These are phyloP conservation scores for Chinchilla lanigera DNA, from an alignment of 2,113 vertebrate species.

Conservation along the genomic window DNA sequence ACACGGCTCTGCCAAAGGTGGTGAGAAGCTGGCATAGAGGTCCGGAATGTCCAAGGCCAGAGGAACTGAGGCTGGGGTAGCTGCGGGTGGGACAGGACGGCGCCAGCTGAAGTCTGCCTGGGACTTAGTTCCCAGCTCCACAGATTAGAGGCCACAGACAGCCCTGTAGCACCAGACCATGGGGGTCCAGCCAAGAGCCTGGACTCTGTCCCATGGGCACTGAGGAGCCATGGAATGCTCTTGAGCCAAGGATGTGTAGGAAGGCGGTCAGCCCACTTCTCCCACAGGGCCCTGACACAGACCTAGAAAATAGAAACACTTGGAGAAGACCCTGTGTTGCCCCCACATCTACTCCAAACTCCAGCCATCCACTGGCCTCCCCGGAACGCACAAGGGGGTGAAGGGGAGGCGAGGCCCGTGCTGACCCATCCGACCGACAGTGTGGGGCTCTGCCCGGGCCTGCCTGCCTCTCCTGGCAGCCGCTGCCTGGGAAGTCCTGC, in stretches of 20 bases:
- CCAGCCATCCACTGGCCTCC: neutral
- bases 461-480: neutral
- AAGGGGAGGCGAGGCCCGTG: neutral
- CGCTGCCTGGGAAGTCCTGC: neutral
- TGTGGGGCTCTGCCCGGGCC: neutral
- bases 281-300: neutral
- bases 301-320: neutral
- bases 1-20: neutral
- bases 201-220: neutral
- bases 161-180: too few relatives aligned
- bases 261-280: neutral
- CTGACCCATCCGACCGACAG: neutral
- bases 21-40: neutral
- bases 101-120: neutral
- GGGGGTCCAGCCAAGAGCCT: neutral
- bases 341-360: neutral
- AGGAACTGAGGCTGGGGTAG: neutral
- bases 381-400: neutral
- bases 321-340: neutral
- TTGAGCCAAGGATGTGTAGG: neutral
- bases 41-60: too few relatives aligned
- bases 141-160: neutral
- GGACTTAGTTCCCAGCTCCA: neutral
- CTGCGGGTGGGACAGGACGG: neutral
- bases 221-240: neutral